Evolutionary conservation across 2,113 vertebrate species (phyloP).

Genomic region (Suncus etruscus): DNA sequence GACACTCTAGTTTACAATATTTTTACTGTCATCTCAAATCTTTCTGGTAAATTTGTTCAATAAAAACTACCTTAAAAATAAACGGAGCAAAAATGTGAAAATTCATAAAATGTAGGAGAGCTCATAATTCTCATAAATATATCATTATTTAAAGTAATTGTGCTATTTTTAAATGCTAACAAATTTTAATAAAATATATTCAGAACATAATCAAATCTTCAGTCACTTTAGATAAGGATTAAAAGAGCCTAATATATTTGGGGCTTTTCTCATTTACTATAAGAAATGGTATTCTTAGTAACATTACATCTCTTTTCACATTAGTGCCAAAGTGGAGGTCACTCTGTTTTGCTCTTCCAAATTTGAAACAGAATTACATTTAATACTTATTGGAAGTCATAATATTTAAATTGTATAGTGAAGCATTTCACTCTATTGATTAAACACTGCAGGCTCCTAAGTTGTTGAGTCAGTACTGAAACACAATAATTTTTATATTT

Average conservation of each 20-base stretch:
- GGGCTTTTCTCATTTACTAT: conserved; percentile 14
- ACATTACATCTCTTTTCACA: conserved; percentile 13
- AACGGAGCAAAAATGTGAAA: neutral
- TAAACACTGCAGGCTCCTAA: conserved; percentile 67
- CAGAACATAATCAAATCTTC: conserved; percentile 24
- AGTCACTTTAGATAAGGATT: conserved; percentile 30
- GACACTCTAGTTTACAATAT: too few relatives aligned
- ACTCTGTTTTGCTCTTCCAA: conserved; percentile 59
- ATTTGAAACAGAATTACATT: conserved; percentile 40
- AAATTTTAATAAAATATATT: neutral
- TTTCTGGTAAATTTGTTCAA: too few relatives aligned
- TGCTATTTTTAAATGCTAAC: neutral
- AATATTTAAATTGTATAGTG: conserved; percentile 66
- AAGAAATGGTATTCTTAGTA: conserved; percentile 11
- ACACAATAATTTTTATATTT: conserved; percentile 48
- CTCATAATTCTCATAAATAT: conserved; percentile 24
- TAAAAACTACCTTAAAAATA: neutral
- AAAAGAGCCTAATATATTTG: neutral
- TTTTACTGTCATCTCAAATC: too few relatives aligned
- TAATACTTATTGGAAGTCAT: conserved; percentile 65
- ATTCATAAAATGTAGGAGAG: neutral
- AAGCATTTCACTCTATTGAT: conserved; percentile 73
- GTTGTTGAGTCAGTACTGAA: conserved; percentile 68
- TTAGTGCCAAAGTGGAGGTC: conserved; percentile 29
- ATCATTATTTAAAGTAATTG: neutral